Conservation (phyloP, 2,888 invertebrate species). For the Microplitis deprimator region DNA sequence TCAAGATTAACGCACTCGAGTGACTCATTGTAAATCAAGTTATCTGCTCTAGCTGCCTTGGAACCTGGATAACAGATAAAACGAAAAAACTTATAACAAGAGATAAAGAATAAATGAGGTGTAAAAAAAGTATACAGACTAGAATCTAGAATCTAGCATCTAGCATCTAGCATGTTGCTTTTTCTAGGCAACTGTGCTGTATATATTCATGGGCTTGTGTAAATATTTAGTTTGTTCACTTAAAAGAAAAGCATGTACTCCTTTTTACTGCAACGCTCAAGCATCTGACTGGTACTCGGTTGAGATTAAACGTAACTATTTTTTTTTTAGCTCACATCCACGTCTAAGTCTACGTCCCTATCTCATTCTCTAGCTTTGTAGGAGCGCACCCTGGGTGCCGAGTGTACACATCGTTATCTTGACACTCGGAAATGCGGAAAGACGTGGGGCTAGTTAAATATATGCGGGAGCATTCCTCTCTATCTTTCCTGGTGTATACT, state of each 20-base stretch:
- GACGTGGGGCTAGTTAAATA: conserved; percentile 21
- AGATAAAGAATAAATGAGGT: conserved; percentile 22
- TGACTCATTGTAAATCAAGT: conserved; percentile 52
- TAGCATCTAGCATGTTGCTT: conserved; percentile 26
- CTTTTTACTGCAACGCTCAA: conserved; percentile 1
- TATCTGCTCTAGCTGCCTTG: conserved; percentile 26
- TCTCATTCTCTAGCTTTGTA: not conserved
- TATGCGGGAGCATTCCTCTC: not conserved
- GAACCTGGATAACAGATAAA: conserved; percentile 34
- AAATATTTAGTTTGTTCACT: conserved; percentile 50
- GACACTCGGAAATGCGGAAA: conserved; percentile 36
- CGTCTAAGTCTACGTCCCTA: conserved; percentile 8
- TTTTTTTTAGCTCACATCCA: conserved; percentile 27
- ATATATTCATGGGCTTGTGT: conserved; percentile 42
- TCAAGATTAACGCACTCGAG: conserved; percentile 54
- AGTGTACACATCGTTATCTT: conserved; percentile 59
- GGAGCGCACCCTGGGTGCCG: not conserved
- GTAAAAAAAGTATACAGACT: conserved; percentile 10
- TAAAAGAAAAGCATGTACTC: conserved; percentile 41
- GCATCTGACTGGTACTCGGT: conserved; percentile 32
- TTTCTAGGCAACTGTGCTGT: not conserved
- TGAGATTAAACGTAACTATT: conserved; percentile 51
- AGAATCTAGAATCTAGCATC: conserved; percentile 37
- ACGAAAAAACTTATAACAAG: conserved; percentile 1
- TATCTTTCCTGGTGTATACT: not conserved